phyloP scores from a whole-genome alignment of 2,797 vertebrate genomes.

The Toxotes lorentzi region DNA sequence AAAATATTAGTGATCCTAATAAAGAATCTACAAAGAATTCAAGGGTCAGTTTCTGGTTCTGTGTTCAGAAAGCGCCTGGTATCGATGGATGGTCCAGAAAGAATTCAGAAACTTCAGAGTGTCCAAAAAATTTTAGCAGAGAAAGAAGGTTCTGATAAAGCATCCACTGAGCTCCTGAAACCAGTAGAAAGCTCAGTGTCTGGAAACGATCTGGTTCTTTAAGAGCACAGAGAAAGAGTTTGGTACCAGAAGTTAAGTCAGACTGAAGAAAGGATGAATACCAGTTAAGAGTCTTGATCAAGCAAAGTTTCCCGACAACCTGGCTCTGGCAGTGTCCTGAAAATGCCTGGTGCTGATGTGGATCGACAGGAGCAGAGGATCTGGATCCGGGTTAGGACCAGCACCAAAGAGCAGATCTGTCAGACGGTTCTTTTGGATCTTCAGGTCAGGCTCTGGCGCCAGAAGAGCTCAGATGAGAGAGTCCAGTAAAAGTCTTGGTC shows the following conservation, averaged over 20 bases:
- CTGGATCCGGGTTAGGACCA: neutral
- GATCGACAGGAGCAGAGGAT: neutral
- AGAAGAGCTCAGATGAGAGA: neutral
- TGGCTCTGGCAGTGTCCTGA: neutral
- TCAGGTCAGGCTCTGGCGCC: neutral
- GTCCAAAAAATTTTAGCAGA: too few species aligned
- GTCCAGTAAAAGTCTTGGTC: conserved; percentile 7
- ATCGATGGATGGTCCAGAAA: too few species aligned
- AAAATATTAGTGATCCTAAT: neutral
- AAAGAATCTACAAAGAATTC: neutral
- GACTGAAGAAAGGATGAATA: neutral
- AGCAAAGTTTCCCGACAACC: neutral
- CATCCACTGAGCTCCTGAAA: neutral
- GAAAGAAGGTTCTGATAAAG: too few species aligned
- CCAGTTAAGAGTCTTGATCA: neutral
- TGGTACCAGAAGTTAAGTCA: neutral
- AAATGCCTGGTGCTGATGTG: neutral
- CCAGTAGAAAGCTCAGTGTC: neutral
- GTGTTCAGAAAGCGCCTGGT: too few species aligned
- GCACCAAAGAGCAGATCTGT: neutral
- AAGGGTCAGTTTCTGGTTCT: neutral
- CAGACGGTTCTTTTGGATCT: neutral
- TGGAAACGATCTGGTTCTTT: neutral
- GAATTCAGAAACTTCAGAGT: too few species aligned
- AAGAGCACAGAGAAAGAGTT: neutral